A percentile compares a stretch with the other conserved stretches of the same genome.
These are phyloP conservation scores for Sigmodon hispidus DNA, from an alignment of 2,113 vertebrate species.

Conservation along the genomic window DNA sequence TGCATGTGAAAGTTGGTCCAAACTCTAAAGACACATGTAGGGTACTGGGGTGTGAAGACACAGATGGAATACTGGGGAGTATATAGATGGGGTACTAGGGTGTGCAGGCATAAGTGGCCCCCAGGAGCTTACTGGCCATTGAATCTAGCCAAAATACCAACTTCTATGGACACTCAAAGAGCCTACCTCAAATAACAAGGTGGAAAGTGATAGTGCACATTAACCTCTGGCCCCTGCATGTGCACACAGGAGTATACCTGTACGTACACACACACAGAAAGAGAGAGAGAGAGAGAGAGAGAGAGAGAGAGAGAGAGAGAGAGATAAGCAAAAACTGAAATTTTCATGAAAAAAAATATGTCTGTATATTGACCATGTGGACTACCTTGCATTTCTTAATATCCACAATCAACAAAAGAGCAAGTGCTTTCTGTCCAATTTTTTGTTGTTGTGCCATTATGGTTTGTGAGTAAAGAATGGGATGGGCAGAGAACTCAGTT, in stretches of 20 bases:
- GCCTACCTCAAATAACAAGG: neutral
- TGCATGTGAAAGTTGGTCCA: too few species aligned
- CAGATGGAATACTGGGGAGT: neutral
- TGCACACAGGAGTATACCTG: too few species aligned
- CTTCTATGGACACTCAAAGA: neutral
- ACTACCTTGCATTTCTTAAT: neutral
- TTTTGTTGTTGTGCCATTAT: neutral
- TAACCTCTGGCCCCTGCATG: neutral
- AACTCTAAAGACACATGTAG: neutral
- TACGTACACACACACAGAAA: neutral
- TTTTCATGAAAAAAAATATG: neutral
- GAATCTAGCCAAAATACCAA: neutral
- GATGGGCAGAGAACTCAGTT: neutral
- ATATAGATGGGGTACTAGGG: neutral
- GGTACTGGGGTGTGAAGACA: neutral
- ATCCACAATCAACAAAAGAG: neutral
- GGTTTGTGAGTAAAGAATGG: neutral
- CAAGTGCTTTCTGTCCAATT: neutral
- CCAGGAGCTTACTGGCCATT: neutral
- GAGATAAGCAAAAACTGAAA: neutral
- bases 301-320: too few species aligned
- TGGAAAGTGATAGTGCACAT: neutral
- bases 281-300: too few species aligned
- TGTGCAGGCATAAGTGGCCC: neutral
- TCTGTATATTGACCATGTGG: neutral